Evolutionary conservation across 1,140 invertebrate genomes (phyloP).

Genomic region (Chelonus insularis): DNA sequence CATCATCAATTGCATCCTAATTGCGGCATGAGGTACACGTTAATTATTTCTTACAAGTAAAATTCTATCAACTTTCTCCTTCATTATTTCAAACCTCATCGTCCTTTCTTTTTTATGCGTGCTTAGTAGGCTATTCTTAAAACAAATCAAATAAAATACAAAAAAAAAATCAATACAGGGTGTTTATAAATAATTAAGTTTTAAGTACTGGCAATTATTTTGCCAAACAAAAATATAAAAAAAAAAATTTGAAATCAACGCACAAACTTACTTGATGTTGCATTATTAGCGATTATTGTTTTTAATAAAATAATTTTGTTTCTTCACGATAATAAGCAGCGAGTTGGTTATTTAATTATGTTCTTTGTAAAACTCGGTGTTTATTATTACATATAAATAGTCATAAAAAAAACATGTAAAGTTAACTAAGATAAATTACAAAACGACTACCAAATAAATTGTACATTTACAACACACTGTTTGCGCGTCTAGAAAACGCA

Average conservation of each 20-base stretch:
- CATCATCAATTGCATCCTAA: conserved; percentile 30
- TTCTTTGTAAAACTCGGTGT: neutral
- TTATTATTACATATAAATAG: conserved; percentile 6
- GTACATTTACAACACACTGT: conserved; percentile 3
- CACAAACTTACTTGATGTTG: conserved; percentile 28
- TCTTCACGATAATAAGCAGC: conserved; percentile 18
- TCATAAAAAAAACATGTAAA: conserved; percentile 10
- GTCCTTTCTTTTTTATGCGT: conserved; percentile 22
- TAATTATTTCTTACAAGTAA: neutral
- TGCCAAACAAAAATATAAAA: conserved; percentile 13
- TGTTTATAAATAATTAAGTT: conserved; percentile 31
- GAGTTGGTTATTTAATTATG: conserved; percentile 14
- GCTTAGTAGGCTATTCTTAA: conserved; percentile 31
- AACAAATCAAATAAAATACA: too few relatives aligned
- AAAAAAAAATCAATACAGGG: conserved; percentile 31
- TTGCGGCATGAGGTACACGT: conserved; percentile 21
- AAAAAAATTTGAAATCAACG: conserved; percentile 18
- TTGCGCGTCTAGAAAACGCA: conserved; percentile 1
- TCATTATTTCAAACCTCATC: neutral
- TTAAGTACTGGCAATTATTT: neutral
- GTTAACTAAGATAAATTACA: conserved; percentile 14
- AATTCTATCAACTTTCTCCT: neutral
- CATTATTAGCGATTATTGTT: conserved; percentile 29
- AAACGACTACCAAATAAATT: conserved; percentile 20
- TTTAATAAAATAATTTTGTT: conserved; percentile 13